Evolutionary conservation across 2,797 vertebrate genomes (phyloP).

Genomic region (Gastrophryne carolinensis): DNA sequence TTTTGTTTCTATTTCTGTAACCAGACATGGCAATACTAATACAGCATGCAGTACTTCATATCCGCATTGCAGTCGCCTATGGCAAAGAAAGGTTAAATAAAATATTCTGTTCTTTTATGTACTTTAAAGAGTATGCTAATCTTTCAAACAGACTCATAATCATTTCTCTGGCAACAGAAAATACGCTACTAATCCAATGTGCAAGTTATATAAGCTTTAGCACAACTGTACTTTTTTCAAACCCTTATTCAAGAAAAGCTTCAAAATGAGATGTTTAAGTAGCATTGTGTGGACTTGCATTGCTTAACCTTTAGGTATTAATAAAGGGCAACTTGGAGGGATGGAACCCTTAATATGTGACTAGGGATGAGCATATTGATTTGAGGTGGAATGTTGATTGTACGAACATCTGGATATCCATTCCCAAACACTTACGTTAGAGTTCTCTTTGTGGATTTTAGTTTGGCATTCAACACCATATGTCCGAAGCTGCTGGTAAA

Average conservation of each 20-base stretch:
- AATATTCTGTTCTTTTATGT: slow-evolving; percentile 45
- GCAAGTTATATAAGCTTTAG: slow-evolving; percentile 7
- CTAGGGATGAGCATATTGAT: too few relatives aligned
- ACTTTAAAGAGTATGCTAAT: slow-evolving; percentile 44
- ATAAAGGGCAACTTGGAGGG: too few relatives aligned
- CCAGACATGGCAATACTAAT: background rate
- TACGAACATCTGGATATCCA: too few relatives aligned
- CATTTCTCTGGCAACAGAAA: slow-evolving; percentile 20
- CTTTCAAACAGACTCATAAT: slow-evolving; percentile 38
- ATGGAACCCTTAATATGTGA: too few relatives aligned
- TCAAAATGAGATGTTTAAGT: background rate
- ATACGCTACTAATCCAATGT: slow-evolving; percentile 1
- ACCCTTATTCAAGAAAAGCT: background rate
- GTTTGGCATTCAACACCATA: too few relatives aligned
- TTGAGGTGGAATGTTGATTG: too few relatives aligned
- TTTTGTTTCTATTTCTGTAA: background rate
- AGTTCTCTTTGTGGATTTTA: too few relatives aligned
- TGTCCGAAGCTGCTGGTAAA: too few relatives aligned
- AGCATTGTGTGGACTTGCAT: background rate
- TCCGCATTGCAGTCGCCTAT: slow-evolving; percentile 36
- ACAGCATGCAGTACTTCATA: slow-evolving; percentile 3
- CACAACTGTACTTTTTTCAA: slow-evolving; percentile 1
- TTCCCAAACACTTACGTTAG: too few relatives aligned
- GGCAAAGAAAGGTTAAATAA: slow-evolving; percentile 43
- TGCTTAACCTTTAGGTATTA: background rate